phyloP scores from a whole-genome alignment of 2,888 invertebrate genomes.

The Eupithecia insigniata region DNA sequence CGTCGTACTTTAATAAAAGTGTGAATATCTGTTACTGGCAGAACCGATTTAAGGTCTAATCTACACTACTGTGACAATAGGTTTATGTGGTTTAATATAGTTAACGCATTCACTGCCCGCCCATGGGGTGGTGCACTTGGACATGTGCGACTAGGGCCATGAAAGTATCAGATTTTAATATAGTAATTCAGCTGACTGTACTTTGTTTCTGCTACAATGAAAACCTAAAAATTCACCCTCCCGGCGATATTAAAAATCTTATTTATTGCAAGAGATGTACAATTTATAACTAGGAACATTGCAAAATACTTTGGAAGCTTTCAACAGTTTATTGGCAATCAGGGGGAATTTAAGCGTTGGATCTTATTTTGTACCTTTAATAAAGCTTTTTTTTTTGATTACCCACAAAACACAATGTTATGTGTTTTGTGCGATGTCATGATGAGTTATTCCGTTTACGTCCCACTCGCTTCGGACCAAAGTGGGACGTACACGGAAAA shows the following conservation, averaged over 20 bases:
- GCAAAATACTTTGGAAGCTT: constrained; percentile 30
- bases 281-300: constrained; percentile 30
- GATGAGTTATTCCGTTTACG: too few species aligned
- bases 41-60: too few species aligned
- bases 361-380: constrained; percentile 26
- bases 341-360: constrained; percentile 24
- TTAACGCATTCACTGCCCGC: too few species aligned
- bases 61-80: too few species aligned
- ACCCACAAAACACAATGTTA: neutral
- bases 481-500: too few species aligned
- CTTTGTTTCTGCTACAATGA: constrained; percentile 10
- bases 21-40: too few species aligned
- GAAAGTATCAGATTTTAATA: too few species aligned
- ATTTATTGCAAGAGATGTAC: constrained; percentile 36
- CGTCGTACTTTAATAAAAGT: too few species aligned
- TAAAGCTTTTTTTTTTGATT: too few species aligned
- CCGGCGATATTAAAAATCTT: constrained; percentile 40
- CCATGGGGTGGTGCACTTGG: too few species aligned
- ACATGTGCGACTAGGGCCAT: too few species aligned
- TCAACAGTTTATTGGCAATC: constrained; percentile 37
- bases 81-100: neutral
- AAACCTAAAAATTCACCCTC: constrained; percentile 37
- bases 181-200: constrained; percentile 17
- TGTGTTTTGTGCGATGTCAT: neutral
- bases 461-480: too few species aligned